Evolutionary conservation across 92 coral and sea anemone species (phyloP), one percentile per base, ranked within the genome.

Genomic region (Phymanthus crucifer): DNA sequence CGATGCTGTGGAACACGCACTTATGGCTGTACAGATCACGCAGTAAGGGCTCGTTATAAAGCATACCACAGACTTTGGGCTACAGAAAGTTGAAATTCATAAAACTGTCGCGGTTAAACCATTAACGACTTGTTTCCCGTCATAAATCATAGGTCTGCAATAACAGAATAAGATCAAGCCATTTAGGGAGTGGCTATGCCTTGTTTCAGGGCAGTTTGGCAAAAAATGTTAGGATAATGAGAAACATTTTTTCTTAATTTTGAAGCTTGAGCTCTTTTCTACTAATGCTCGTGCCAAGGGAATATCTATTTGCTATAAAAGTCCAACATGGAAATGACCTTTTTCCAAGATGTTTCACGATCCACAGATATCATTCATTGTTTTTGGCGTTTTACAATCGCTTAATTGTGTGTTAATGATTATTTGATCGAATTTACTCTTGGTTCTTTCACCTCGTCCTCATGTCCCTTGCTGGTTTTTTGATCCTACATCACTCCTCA

Each of bases 321-420:
- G n/a, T 17, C 36, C 37, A 3, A 18, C 11, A 24, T 74, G 38
- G 66, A 36, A 26, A 12, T 75, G 79, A 75, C 79, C 79, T 56
- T 40, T 19, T 26, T 13, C 5, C 31, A 75, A 77, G 65, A 56
- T 65, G 72, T 38, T 77, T 61, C 34, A 26, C 81, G 37, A 77
- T 77, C 81, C 81, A 64, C 13, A 38, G 68, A 77, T 77, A 61
- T 37, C 81, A 24, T 38, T 61, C 72, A 77, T 77, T 61, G 81
- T 77, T 77, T 32, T 38, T 35, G 7, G 23, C 81, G 57, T 77
- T 77, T 77, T 77, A 77, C 81, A 61, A 61, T 36, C 81, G 18
- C 54, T 77, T 77, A 77, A 16, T 38, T 77, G 16, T 16, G 71
- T 65, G 57, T 61, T 37, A 23, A 65, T 34, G 34, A 61, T 34